A percentile compares a stretch with the other conserved stretches of the same genome.
phyloP scores from a whole-genome alignment of 2,888 invertebrate species.

The Operophtera brumata region DNA sequence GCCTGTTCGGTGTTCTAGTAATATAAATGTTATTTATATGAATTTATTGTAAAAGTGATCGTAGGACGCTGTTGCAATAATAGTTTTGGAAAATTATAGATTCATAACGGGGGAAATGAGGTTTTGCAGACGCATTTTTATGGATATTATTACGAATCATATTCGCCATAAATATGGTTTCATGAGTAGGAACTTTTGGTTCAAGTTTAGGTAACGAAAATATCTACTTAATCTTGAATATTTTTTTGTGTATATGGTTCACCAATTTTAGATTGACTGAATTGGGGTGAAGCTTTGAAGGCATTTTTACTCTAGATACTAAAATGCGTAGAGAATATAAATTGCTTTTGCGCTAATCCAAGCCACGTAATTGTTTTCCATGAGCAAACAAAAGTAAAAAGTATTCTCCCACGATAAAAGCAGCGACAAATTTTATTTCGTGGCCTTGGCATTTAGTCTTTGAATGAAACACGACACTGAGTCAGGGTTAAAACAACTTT shows the following conservation, averaged over 20 bases:
- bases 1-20: not conserved
- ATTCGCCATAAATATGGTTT: too few species aligned
- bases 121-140: too few species aligned
- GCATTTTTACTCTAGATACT: too few species aligned
- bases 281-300: too few species aligned
- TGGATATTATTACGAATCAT: too few species aligned
- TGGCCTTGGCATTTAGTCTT: constrained; percentile 29
- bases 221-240: too few species aligned
- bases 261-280: too few species aligned
- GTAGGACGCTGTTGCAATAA: not conserved
- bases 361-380: constrained; percentile 17
- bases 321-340: constrained; percentile 16
- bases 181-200: too few species aligned
- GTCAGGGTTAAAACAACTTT: constrained; percentile 20
- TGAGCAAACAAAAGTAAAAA: constrained; percentile 24
- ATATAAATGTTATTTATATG: not conserved
- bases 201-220: too few species aligned
- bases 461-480: constrained; percentile 29
- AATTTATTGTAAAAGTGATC: not conserved
- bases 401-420: constrained; percentile 12
- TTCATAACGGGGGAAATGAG: too few species aligned
- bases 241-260: too few species aligned
- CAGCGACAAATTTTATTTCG: constrained; percentile 24
- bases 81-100: too few species aligned
- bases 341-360: constrained; percentile 14